Evolutionary conservation across 2,797 vertebrate species (phyloP).

Genomic region (Presbytis comata): DNA sequence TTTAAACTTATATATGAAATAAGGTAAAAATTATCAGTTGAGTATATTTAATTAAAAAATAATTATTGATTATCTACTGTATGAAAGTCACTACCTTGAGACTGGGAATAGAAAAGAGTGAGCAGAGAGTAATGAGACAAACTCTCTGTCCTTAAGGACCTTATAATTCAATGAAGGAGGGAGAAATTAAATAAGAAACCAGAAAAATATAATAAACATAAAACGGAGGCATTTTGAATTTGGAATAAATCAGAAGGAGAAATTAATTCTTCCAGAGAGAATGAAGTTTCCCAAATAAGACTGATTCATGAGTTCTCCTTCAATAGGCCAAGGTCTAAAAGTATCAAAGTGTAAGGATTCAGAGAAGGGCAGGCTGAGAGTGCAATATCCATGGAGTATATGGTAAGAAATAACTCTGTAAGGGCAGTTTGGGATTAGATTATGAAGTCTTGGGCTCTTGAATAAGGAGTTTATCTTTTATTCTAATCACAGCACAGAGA

Average conservation of each 20-base stretch:
- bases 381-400: neutral
- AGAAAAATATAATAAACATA: neutral
- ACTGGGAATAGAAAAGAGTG: neutral
- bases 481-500: neutral
- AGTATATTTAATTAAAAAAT: neutral
- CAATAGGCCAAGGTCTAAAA: neutral
- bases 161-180: neutral
- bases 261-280: neutral
- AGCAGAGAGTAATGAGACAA: neutral
- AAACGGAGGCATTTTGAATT: neutral
- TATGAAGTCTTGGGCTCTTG: neutral
- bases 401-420: neutral
- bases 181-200: neutral
- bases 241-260: neutral
- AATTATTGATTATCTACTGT: neutral
- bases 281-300: neutral
- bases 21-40: neutral
- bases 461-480: neutral
- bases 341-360: neutral
- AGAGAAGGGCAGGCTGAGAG: neutral
- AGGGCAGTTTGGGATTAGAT: neutral
- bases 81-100: neutral
- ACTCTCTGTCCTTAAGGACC: neutral
- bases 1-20: constrained; percentile 5
- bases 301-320: neutral